Base-by-base conservation (phyloP, 2,113 vertebrate species). In the Varanus komodoensis region DNA sequence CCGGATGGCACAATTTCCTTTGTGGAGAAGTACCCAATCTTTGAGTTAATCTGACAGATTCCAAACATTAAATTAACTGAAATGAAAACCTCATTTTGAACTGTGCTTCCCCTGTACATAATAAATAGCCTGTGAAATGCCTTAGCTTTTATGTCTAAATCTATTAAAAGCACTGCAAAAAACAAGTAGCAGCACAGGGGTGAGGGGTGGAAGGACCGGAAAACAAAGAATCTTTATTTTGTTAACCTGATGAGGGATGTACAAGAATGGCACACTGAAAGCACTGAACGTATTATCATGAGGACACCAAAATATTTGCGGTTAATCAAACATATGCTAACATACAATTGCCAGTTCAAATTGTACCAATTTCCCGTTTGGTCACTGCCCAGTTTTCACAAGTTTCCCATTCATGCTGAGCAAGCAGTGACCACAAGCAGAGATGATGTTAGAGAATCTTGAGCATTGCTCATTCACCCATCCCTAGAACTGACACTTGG, bases 21-120 rank as follows among this genome's bases (percentile, higher is more conserved):
- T 90, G 93, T 91, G 93, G 90, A 80, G 82, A 6, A 6, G 4
- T 79, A 50, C 27, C 82, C 73, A 85, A 93, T 89, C 82, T 92
- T 93, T 95, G 93, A 93, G 92, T 57, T 79, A 90, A 92, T 77
- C 92, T 94, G 93, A 93, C 93, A 94, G 92, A 91, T 83, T 91
- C 79, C 88, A 95, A 94, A 94, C 89, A 94, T 92, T 38, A 90
- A 90, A 95, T 92, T 93, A 94, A 95, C 87, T 93, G 89, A 92
- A 95, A 96, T 92, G 83, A 95, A 96, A 96, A 88, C 83, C 71
- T 94, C 87, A 88, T 91, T 96, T 84, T 92, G 89, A 95, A 21
- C 69, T 8, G 1, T 85, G 79, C 92, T 94, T 92, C 92, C 32
- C 81, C 83, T 92, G 91, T 95, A 94, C 89, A 71, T 92, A 91